phyloP scores from a whole-genome alignment of 2,113 vertebrate species.

The Saccopteryx leptura region DNA sequence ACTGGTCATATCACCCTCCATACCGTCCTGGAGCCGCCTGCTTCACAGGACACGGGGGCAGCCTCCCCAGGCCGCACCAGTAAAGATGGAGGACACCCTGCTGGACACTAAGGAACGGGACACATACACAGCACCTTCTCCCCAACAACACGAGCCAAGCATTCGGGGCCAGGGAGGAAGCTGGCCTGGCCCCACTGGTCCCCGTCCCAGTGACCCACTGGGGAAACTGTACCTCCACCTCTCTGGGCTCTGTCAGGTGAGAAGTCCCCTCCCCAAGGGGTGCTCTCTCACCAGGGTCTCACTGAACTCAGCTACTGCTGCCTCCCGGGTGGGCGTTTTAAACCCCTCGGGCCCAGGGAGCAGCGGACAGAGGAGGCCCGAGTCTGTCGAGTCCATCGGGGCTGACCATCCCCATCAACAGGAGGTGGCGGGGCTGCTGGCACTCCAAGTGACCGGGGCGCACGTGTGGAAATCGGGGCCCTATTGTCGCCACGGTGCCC shows the following conservation, averaged over 20 bases:
- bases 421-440: background rate
- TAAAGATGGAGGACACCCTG: rapidly evolving
- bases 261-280: background rate
- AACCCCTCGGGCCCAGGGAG: background rate
- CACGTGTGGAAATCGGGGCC: background rate
- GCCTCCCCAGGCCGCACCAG: background rate
- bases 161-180: rapidly evolving
- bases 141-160: background rate
- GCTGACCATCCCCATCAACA: background rate
- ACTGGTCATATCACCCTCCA: rapidly evolving
- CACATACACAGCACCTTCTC: background rate
- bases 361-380: background rate
- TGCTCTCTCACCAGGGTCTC: background rate
- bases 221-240: background rate
- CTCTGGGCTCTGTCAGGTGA: background rate
- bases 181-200: no score
- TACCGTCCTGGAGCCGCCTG: background rate
- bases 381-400: no score
- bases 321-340: background rate
- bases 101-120: rapidly evolving
- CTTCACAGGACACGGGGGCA: no score
- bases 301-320: rapidly evolving
- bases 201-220: background rate
- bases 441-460: background rate
- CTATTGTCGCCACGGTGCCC: rapidly evolving